Conservation (phyloP, 2,113 vertebrate species). For the Penelope pileata region DNA sequence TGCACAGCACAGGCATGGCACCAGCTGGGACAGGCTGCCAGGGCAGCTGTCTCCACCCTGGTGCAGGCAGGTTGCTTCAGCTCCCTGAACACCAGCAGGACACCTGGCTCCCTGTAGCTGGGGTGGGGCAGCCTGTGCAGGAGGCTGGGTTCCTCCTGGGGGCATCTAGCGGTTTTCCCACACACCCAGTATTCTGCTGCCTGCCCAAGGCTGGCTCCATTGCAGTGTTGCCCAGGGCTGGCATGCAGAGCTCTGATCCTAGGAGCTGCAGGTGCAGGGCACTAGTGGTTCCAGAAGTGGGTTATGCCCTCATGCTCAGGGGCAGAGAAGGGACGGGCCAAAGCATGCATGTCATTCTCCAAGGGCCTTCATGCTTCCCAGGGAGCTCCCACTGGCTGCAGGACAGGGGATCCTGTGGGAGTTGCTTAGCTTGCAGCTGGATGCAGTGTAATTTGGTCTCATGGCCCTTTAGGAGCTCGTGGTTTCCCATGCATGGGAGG, state of each 20-base stretch:
- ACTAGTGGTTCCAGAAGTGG: constrained; percentile 54
- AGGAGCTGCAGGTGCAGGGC: constrained; percentile 51
- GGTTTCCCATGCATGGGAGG: not conserved
- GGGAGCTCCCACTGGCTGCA: rapidly evolving
- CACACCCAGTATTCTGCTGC: not conserved
- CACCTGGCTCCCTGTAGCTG: not conserved
- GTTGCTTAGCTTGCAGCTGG: not conserved
- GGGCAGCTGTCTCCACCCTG: not conserved
- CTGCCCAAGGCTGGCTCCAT: not conserved
- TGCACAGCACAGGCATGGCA: constrained; percentile 1
- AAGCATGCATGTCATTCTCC: rapidly evolving
- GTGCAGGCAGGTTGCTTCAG: not conserved
- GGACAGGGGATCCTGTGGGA: not conserved
- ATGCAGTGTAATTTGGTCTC: not conserved
- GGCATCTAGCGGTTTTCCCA: not conserved
- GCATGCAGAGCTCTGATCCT: not conserved
- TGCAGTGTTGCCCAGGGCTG: not conserved
- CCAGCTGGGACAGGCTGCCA: not conserved
- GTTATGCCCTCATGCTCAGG: rapidly evolving
- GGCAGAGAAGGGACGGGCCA: not conserved
- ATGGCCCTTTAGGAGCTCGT: not conserved
- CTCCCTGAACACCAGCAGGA: not conserved
- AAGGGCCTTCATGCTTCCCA: rapidly evolving
- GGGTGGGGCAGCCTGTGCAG: not conserved
- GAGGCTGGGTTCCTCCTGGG: not conserved